Evolutionary conservation across 2,113 vertebrate species (phyloP), one percentile per base, ranked within the genome.

Genomic region (Paratilapia polleni): DNA sequence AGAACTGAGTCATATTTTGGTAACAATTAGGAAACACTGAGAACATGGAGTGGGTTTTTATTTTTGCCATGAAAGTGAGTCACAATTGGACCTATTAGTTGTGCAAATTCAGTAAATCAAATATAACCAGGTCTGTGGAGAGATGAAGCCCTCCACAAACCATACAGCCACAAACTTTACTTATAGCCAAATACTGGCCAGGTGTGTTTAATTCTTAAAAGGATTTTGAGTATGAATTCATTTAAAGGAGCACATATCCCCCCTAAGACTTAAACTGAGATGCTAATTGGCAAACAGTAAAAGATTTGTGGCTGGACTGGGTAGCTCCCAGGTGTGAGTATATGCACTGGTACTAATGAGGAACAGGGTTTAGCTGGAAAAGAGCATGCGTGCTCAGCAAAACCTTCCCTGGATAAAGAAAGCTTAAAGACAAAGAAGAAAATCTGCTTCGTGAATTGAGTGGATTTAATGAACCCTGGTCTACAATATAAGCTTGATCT

Each of bases 361-460:
- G 78, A 87, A 84, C n/a, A 75, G 85, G 88, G 83, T 92, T 93
- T 89, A 90, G 81, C 60, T 78, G 77, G 85, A 91, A 90, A 92
- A 91, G 83, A 91, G 88, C 83, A 52, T 88, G 91, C 88, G 36
- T 68, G 86, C 90, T 94, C 88, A 92, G 90, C 91, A 92, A 91
- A 92, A 89, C 64, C 74, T 81, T 61, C 70, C 73, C 79, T 26
- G 88, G 87, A 91, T 90, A 86, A 88, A 92, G 89, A 80, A 77
- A 87, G 90, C 90, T 93, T 92, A 87, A 89, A 93, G 89, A 92
- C 89, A 91, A 92, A 93, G 85, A 88, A 73, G 74, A 82, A 91
- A 91, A 91, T 91, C 78, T 89, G 85, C 88, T 87, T 84, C 60
- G 80, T 88, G 81, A 89, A 92, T 86, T 84, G 84, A 92, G 80